Percentiles rank a stretch among this genome's conserved stretches.
phyloP scores from a whole-genome alignment of 2,113 vertebrate species.

The Percopsis transmontana region DNA sequence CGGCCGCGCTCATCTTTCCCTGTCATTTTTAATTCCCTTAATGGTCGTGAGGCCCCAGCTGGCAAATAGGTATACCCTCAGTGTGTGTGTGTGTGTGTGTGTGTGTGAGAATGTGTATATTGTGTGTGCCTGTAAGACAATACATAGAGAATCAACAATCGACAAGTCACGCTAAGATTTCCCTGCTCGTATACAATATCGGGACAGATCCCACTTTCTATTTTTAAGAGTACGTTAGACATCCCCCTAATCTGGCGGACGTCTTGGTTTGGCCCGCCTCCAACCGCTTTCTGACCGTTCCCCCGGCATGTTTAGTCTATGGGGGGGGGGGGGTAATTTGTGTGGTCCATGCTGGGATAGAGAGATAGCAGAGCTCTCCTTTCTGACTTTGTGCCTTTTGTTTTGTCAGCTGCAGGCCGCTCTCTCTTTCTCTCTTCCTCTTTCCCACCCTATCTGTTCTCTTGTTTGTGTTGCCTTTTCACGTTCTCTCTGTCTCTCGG shows the following conservation, averaged over 20 bases:
- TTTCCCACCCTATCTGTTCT: conserved; percentile 13
- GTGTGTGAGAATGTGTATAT: conserved; percentile 23
- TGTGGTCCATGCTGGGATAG: conserved; percentile 58
- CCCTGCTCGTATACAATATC: conserved; percentile 56
- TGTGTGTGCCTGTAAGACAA: conserved; percentile 40
- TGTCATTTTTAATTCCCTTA: conserved; percentile 61
- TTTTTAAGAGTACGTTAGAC: conserved; percentile 63
- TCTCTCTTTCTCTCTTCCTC: neutral
- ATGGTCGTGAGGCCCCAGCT: conserved; percentile 58
- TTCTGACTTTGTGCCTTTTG: conserved; percentile 66
- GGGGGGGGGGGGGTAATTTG: conserved; percentile 38
- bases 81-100: conserved; percentile 34
- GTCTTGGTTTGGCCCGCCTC: conserved; percentile 10
- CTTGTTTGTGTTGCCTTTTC: conserved; percentile 47
- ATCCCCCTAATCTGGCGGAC: conserved; percentile 45
- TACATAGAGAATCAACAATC: conserved; percentile 30
- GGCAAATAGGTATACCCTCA: conserved; percentile 60
- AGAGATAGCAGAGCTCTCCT: conserved; percentile 55
- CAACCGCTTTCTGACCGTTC: conserved; percentile 45
- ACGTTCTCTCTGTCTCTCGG: conserved; percentile 31
- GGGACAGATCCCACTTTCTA: conserved; percentile 58
- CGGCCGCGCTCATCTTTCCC: conserved; percentile 33
- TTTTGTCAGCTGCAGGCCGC: conserved; percentile 71
- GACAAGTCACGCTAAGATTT: conserved; percentile 51
- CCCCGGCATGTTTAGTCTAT: conserved; percentile 51